phyloP scores from a whole-genome alignment of 2,113 vertebrate species.

The Lucifuga dentata region DNA sequence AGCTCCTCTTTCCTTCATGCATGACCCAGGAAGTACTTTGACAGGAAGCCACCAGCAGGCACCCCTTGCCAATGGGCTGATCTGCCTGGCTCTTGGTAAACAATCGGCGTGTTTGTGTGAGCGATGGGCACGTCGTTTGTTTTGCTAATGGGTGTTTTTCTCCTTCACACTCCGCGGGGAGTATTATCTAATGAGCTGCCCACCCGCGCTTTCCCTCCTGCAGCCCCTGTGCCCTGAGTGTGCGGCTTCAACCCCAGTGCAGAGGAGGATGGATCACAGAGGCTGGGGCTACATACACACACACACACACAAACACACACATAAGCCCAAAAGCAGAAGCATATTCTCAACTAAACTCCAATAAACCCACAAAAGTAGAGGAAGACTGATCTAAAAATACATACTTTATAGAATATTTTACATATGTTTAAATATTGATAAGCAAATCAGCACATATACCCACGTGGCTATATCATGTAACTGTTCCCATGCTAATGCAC shows the following conservation, averaged over 20 bases:
- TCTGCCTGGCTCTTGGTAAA: constrained; percentile 71
- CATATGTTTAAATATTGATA: constrained; percentile 63
- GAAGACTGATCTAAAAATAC: constrained; percentile 34
- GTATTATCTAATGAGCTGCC: constrained; percentile 79
- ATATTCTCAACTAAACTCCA: constrained; percentile 29
- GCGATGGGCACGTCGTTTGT: constrained; percentile 75
- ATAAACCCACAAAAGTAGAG: background rate
- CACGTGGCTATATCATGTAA: constrained; percentile 24
- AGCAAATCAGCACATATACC: constrained; percentile 12
- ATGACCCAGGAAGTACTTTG: constrained; percentile 60
- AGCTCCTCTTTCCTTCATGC: background rate
- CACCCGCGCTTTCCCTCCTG: constrained; percentile 66
- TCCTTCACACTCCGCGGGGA: constrained; percentile 76
- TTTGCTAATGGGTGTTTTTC: constrained; percentile 82
- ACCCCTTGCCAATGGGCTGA: constrained; percentile 9
- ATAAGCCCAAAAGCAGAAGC: background rate
- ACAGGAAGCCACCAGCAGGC: constrained; percentile 50
- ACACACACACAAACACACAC: background rate
- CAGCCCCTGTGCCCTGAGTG: constrained; percentile 62
- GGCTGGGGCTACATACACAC: constrained; percentile 24
- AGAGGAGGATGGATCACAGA: constrained; percentile 68
- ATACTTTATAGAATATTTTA: constrained; percentile 52
- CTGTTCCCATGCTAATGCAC: constrained; percentile 48
- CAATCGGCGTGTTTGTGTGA: constrained; percentile 66
- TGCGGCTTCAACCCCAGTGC: constrained; percentile 71